Evolutionary conservation across 2,113 vertebrate species (phyloP).

Genomic region (Entosphenus tridentatus): DNA sequence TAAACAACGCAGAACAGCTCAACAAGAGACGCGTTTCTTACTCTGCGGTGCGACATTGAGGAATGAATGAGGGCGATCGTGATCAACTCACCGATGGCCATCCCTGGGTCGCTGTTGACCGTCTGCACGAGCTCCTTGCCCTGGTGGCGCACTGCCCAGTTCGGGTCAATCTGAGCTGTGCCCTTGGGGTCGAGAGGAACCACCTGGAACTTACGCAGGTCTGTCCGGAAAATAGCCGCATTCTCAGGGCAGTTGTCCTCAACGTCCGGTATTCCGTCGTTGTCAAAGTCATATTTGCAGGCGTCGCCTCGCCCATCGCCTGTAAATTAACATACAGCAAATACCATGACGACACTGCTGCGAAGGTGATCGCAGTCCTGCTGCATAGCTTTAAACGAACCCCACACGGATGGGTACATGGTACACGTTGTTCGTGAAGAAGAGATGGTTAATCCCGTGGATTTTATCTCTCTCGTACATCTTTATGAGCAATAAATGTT

Average conservation of each 20-base stretch:
- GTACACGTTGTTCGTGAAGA: no score
- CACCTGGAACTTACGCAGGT: constrained; percentile 98
- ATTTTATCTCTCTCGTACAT: no score
- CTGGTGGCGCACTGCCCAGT: constrained; percentile 92
- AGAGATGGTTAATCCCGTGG: no score
- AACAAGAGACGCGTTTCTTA: no score
- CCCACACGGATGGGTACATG: no score
- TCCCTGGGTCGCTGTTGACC: constrained; percentile 87
- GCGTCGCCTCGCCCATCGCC: constrained; percentile 77
- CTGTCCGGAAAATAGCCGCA: constrained; percentile 59
- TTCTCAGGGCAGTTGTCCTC: constrained; percentile 85
- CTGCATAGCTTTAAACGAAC: no score
- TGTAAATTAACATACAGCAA: constrained; percentile 14
- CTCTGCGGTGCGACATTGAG: no score
- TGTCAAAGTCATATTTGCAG: constrained; percentile 94
- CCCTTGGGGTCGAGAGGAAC: constrained; percentile 90
- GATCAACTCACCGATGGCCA: constrained; percentile 60
- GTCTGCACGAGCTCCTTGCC: constrained; percentile 93
- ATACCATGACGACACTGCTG: no score
- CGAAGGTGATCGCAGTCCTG: no score
- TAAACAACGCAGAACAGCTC: no score
- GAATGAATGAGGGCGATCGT: neutral
- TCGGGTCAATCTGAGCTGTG: constrained; percentile 89
- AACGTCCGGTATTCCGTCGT: constrained; percentile 68
- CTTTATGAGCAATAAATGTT: no score